Conservation (phyloP, 2,113 vertebrate genomes). For the Platichthys flesus region DNA sequence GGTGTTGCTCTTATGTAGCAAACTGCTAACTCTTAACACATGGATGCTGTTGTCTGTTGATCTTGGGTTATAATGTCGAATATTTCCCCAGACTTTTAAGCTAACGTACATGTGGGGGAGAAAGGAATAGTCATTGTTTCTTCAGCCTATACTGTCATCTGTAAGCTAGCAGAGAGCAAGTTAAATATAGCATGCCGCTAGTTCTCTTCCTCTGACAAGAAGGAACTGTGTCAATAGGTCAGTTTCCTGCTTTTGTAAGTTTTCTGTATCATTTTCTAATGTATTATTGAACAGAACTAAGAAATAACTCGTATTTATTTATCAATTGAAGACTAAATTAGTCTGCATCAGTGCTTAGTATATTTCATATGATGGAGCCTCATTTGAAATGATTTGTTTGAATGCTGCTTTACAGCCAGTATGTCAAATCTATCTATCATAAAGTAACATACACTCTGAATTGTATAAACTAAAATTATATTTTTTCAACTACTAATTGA, state of each 20-base stretch:
- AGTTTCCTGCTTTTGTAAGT: conserved; percentile 65
- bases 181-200: conserved; percentile 54
- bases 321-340: too few species aligned
- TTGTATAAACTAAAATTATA: too few species aligned
- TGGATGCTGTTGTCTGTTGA: neutral
- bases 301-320: neutral
- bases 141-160: neutral
- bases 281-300: neutral
- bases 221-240: conserved; percentile 62
- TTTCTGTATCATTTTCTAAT: neutral
- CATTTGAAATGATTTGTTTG: too few species aligned
- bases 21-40: neutral
- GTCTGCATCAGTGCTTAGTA: too few species aligned
- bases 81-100: neutral
- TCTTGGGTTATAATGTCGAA: neutral
- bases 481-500: too few species aligned
- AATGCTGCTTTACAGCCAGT: too few species aligned
- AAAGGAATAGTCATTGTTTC: conserved; percentile 28
- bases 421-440: too few species aligned
- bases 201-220: conserved; percentile 63
- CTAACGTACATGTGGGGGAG: neutral
- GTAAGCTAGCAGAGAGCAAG: neutral
- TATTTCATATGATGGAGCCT: too few species aligned
- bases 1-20: neutral
- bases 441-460: too few species aligned